phyloP scores from a whole-genome alignment of 2,113 vertebrate genomes.

The Petaurus breviceps region DNA sequence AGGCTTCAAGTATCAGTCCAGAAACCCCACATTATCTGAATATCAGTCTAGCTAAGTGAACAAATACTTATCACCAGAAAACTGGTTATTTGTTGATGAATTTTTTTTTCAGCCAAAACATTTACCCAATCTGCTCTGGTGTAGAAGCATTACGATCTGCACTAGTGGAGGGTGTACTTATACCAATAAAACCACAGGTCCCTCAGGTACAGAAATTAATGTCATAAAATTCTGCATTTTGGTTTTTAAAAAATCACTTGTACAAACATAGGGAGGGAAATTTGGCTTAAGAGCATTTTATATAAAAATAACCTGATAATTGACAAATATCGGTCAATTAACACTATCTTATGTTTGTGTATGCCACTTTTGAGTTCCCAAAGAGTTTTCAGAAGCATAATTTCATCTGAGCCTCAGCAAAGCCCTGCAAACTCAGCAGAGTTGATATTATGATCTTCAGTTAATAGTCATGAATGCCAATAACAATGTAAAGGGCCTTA shows the following conservation, averaged over 20 bases:
- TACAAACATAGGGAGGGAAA: neutral
- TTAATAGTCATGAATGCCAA: neutral
- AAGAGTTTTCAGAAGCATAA: neutral
- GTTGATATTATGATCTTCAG: neutral
- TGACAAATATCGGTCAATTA: neutral
- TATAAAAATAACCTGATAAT: neutral
- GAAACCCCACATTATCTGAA: neutral
- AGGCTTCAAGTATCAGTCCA: neutral
- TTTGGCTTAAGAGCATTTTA: constrained; percentile 7
- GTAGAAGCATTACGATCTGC: neutral
- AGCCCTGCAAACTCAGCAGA: neutral
- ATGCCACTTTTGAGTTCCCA: neutral
- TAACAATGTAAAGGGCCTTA: neutral
- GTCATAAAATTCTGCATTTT: neutral
- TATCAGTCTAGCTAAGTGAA: neutral
- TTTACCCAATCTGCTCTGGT: neutral
- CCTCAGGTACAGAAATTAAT: neutral
- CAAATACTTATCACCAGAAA: neutral
- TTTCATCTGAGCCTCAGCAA: neutral
- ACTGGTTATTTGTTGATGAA: neutral
- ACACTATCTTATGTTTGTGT: neutral
- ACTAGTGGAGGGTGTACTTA: neutral
- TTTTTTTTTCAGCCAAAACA: neutral
- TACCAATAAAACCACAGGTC: neutral
- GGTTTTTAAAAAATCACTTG: constrained; percentile 20